phyloP scores from a whole-genome alignment of 2,888 invertebrate species.

The Aleiodes leptofemur region DNA sequence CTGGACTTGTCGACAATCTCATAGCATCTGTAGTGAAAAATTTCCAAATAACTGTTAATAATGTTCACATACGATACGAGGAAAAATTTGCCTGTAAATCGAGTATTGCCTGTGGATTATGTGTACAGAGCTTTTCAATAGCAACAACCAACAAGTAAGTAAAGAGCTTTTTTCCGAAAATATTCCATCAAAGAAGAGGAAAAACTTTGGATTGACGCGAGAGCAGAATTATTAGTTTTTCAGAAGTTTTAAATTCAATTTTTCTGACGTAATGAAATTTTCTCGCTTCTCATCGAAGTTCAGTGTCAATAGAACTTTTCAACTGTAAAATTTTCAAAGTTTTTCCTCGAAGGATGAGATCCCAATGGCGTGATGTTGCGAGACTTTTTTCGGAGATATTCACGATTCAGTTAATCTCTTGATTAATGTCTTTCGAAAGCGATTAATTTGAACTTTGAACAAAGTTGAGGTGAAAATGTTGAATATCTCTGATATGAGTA shows the following conservation, averaged over 20 bases:
- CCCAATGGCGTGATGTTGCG: too few species aligned
- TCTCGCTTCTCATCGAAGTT: neutral
- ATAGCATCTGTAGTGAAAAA: constrained; percentile 87
- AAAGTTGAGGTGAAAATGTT: too few species aligned
- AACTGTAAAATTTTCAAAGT: neutral
- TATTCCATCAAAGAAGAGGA: too few species aligned
- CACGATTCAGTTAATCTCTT: too few species aligned
- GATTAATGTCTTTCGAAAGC: too few species aligned
- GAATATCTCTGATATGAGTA: too few species aligned
- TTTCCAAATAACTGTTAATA: constrained; percentile 86
- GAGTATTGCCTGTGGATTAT: constrained; percentile 85
- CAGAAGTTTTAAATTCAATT: too few species aligned
- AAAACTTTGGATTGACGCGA: too few species aligned
- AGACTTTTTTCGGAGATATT: too few species aligned
- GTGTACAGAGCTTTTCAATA: constrained; percentile 85
- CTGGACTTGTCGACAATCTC: constrained; percentile 84
- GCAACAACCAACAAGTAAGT: constrained; percentile 87
- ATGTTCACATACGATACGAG: constrained; percentile 89
- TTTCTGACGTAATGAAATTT: neutral
- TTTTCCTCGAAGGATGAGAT: neutral
- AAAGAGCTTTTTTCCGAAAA: too few species aligned
- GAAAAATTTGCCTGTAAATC: constrained; percentile 82
- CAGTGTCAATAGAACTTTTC: constrained; percentile 72
- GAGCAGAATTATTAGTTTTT: too few species aligned
- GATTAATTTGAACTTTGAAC: too few species aligned